These are phyloP conservation scores for Hypomesus transpacificus DNA, from an alignment of 2,113 vertebrate genomes.

Conservation along the genomic window DNA sequence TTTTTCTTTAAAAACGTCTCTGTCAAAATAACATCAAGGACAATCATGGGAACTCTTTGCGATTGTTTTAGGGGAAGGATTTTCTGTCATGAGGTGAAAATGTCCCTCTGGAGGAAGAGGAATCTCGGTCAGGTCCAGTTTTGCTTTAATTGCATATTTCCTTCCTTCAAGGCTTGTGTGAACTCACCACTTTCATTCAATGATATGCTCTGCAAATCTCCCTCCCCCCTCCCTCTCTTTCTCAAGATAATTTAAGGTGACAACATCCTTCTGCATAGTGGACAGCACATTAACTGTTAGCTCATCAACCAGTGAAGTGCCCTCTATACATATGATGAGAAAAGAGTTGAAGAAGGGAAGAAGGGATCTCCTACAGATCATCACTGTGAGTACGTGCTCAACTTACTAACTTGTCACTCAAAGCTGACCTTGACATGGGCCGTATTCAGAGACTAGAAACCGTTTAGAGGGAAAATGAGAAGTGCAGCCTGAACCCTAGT, in stretches of 20 bases:
- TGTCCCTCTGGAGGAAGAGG: conserved; percentile 22
- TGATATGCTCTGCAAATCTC: conserved; percentile 29
- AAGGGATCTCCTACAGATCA: conserved; percentile 47
- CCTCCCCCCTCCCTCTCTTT: conserved; percentile 20
- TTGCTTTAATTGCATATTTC: conserved; percentile 47
- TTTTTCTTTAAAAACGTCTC: too few species aligned
- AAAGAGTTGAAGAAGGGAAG: conserved; percentile 1
- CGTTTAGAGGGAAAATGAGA: too few species aligned
- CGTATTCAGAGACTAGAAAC: too few species aligned
- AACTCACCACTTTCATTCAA: conserved; percentile 1
- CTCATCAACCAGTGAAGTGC: conserved; percentile 34
- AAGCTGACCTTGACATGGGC: too few species aligned
- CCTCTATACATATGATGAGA: conserved; percentile 23
- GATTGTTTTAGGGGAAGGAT: not conserved
- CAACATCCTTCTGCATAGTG: conserved; percentile 29
- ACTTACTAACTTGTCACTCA: too few species aligned
- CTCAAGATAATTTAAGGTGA: conserved; percentile 58
- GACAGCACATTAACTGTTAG: conserved; percentile 42
- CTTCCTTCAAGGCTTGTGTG: conserved; percentile 22
- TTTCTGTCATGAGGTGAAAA: conserved; percentile 26
- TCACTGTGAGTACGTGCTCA: not conserved
- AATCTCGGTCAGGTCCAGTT: conserved; percentile 5
- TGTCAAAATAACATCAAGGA: too few species aligned
- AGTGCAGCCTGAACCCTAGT: too few species aligned
- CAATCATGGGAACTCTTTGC: not conserved